Evolutionary conservation across 2,113 vertebrate species (phyloP).

Genomic region (Pangasianodon gigas): DNA sequence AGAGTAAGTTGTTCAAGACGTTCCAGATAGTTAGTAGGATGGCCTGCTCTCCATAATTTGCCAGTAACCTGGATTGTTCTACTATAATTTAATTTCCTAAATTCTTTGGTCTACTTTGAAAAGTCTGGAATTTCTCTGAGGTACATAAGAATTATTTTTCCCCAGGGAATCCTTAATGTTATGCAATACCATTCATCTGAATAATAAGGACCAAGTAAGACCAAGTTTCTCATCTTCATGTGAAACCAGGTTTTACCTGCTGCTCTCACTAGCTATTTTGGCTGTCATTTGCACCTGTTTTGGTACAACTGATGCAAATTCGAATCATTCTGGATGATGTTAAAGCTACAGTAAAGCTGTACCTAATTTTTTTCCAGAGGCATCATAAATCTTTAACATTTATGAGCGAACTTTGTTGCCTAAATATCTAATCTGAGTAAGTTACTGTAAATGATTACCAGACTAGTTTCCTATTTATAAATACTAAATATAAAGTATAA

Average conservation of each 20-base stretch:
- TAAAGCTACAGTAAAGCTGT: not conserved
- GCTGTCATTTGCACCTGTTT: not conserved
- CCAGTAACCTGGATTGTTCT: not conserved
- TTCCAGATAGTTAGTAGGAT: not conserved
- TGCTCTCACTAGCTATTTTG: not conserved
- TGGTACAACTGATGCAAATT: not conserved
- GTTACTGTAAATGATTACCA: not conserved
- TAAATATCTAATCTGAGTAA: not conserved
- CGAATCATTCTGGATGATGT: not conserved
- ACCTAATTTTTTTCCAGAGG: not conserved
- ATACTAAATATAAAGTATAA: not conserved
- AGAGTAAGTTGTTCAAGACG: not conserved
- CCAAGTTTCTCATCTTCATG: not conserved
- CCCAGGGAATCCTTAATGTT: not conserved
- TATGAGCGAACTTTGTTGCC: not conserved
- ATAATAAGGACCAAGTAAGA: not conserved
- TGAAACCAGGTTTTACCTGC: not conserved
- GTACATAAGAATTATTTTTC: not conserved
- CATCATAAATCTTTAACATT: not conserved
- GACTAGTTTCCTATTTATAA: not conserved
- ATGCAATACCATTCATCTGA: not conserved
- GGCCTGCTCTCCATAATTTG: not conserved
- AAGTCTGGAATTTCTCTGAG: not conserved
- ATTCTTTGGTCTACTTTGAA: not conserved
- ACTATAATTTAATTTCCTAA: not conserved